Percentiles rank a stretch among this genome's conserved stretches.
Evolutionary conservation across 2,113 vertebrate species (phyloP).

Genomic region (Gadus chalcogrammus): DNA sequence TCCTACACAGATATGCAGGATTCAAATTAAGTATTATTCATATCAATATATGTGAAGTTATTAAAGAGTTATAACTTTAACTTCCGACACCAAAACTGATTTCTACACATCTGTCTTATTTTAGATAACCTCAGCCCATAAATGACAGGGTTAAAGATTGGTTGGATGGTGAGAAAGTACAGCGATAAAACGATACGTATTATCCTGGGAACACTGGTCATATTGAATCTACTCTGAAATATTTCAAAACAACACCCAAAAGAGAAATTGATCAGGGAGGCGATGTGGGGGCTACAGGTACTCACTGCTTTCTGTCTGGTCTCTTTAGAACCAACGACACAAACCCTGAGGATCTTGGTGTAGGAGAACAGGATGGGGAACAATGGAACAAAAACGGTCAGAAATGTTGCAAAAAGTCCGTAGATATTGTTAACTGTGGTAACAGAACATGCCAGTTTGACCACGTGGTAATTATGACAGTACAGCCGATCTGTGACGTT

Average conservation of each 20-base stretch:
- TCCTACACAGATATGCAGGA: too few species aligned
- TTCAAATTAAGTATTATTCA: too few species aligned
- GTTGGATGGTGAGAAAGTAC: conserved; percentile 28
- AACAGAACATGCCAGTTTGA: conserved; percentile 44
- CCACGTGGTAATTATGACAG: neutral
- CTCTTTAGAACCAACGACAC: conserved; percentile 10
- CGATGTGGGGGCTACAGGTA: too few species aligned
- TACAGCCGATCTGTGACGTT: neutral
- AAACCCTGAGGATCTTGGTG: conserved; percentile 25
- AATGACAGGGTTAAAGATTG: conserved; percentile 30
- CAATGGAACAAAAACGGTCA: conserved; percentile 35
- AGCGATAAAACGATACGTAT: conserved; percentile 12
- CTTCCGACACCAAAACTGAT: neutral
- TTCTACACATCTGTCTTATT: neutral
- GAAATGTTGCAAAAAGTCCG: conserved; percentile 50
- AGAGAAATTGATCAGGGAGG: too few species aligned
- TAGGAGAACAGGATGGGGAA: conserved; percentile 14
- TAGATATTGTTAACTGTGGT: conserved; percentile 34
- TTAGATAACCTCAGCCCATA: conserved; percentile 21
- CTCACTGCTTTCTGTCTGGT: too few species aligned
- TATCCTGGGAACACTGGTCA: neutral
- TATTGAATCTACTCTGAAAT: too few species aligned
- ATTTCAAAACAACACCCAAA: too few species aligned
- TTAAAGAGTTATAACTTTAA: too few species aligned
- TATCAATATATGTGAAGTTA: too few species aligned